phyloP scores from a whole-genome alignment of 2,888 invertebrate genomes.

The Agriopis leucophaearia region DNA sequence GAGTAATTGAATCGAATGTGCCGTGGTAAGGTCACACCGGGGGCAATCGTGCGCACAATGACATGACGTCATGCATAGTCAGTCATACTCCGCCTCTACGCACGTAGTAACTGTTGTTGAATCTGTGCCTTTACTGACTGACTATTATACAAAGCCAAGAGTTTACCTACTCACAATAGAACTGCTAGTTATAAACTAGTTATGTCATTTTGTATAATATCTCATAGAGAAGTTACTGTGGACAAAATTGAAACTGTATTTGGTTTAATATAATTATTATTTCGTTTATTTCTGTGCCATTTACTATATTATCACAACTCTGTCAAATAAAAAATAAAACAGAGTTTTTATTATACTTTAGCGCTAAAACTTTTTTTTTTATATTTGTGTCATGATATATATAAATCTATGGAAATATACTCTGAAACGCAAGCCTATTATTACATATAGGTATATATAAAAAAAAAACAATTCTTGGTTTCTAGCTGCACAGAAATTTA shows the following conservation, averaged over 20 bases:
- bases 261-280: not conserved
- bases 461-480: no score
- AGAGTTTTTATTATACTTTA: no score
- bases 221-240: not conserved
- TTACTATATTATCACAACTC: no score
- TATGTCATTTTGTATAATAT: not conserved
- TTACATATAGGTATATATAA: no score
- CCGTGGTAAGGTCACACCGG: slow-evolving; percentile 12
- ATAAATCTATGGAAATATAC: no score
- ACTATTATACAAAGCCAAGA: slow-evolving; percentile 4
- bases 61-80: slow-evolving; percentile 23
- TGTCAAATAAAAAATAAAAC: no score
- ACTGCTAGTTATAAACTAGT: not conserved
- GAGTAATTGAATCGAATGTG: not conserved
- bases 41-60: slow-evolving; percentile 23
- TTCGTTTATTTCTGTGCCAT: no score
- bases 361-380: not conserved
- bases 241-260: not conserved
- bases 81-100: not conserved
- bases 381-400: not conserved
- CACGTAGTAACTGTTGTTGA: not conserved
- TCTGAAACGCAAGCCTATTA: no score
- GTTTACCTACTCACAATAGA: not conserved
- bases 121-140: slow-evolving; percentile 1
- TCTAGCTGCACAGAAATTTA: not conserved